Conservation (phyloP, 92 coral and sea anemone genomes). For the Bergia sp. region DNA sequence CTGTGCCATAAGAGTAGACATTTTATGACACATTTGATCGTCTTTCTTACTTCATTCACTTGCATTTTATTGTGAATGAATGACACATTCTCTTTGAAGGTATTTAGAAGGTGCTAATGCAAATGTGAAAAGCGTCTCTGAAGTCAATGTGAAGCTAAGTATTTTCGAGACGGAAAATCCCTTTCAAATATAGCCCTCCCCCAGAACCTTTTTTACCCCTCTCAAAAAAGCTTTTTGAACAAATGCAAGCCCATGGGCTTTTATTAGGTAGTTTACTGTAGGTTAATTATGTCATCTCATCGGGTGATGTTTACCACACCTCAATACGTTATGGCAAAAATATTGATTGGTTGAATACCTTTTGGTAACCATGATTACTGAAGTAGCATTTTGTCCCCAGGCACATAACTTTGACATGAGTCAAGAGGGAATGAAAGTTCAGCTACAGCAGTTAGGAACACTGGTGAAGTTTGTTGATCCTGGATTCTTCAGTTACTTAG, state of each 20-base stretch:
- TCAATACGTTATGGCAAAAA: neutral
- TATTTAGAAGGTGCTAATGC: no score
- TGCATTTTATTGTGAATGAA: no score
- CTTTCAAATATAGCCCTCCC: no score
- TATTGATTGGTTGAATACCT: neutral
- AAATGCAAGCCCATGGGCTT: neutral
- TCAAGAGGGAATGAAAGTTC: slow-evolving; percentile 96
- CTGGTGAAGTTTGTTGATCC: slow-evolving; percentile 88
- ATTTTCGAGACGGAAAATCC: no score
- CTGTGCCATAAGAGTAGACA: no score
- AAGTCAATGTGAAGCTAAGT: no score
- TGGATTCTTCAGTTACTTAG: slow-evolving; percentile 83
- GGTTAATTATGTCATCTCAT: neutral
- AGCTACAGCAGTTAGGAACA: slow-evolving; percentile 84
- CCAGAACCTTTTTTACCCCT: no score
- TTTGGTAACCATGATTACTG: neutral
- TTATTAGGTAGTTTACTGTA: neutral
- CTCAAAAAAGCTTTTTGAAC: no score
- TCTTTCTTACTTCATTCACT: no score
- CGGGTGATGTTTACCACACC: neutral
- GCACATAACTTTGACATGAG: slow-evolving; percentile 98
- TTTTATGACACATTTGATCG: no score
- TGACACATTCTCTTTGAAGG: no score
- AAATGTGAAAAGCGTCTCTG: no score
- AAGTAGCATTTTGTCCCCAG: slow-evolving; percentile 41